These are phyloP conservation scores for Lathronympha strigana DNA, from an alignment of 2,888 invertebrate species.

Conservation along the genomic window DNA sequence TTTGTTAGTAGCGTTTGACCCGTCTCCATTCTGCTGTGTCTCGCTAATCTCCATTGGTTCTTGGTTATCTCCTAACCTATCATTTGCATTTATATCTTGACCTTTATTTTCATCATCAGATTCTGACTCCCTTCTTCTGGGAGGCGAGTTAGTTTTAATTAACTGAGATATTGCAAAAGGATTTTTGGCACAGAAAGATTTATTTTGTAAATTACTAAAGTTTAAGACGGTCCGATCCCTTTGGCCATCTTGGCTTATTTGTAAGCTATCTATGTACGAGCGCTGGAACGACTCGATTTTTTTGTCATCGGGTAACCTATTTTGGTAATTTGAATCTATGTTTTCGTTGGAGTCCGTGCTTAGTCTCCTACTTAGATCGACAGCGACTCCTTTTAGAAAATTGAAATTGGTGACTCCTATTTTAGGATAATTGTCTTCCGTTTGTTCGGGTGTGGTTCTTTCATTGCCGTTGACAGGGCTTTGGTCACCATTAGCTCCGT, in stretches of 20 bases:
- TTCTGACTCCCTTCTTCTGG: conserved; percentile 80
- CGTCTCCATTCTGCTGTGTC: conserved; percentile 71
- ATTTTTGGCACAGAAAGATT: conserved; percentile 83
- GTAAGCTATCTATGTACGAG: conserved; percentile 80
- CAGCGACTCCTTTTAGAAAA: conserved; percentile 77
- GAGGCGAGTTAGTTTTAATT: conserved; percentile 82
- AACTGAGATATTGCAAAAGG: conserved; percentile 83
- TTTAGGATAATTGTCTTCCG: conserved; percentile 67
- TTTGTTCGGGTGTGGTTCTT: conserved; percentile 67
- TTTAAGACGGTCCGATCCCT: conserved; percentile 75
- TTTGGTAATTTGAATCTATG: conserved; percentile 78
- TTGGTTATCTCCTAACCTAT: conserved; percentile 69
- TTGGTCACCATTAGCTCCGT: conserved; percentile 65
- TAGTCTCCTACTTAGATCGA: conserved; percentile 79
- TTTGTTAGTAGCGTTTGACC: conserved; percentile 80
- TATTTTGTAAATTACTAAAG: conserved; percentile 80
- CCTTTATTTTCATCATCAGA: conserved; percentile 79
- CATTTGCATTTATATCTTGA: conserved; percentile 78
- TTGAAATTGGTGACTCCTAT: conserved; percentile 81
- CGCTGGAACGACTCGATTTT: conserved; percentile 78
- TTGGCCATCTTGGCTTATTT: conserved; percentile 68
- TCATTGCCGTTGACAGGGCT: conserved; percentile 75
- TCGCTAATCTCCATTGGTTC: conserved; percentile 67
- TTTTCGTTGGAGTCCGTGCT: conserved; percentile 82
- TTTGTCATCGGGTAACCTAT: conserved; percentile 74